A percentile compares a stretch with the other conserved stretches of the same genome.
Evolutionary conservation across 2,797 vertebrate genomes (phyloP).

Genomic region (Schizothorax lantsangensis): DNA sequence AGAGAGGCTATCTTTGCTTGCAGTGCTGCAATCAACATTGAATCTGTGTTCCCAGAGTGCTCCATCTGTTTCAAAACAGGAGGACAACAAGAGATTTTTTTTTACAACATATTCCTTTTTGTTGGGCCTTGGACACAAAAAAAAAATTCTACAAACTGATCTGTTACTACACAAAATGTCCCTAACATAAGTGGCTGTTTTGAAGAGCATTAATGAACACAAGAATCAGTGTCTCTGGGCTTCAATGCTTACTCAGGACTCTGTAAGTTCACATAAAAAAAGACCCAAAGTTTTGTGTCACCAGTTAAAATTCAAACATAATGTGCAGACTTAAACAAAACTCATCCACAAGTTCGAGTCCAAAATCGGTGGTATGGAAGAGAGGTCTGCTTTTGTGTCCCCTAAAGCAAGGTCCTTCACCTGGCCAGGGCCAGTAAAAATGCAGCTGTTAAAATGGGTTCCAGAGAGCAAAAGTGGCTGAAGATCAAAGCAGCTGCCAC

Average conservation of each 20-base stretch:
- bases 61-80: conserved; percentile 68
- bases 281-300: not conserved
- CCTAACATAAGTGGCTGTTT: conserved; percentile 12
- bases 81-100: conserved; percentile 13
- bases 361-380: conserved; percentile 8
- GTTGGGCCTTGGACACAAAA: not conserved
- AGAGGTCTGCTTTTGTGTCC: conserved; percentile 43
- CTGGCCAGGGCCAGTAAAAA: conserved; percentile 54
- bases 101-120: conserved; percentile 38
- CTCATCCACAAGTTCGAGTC: not conserved
- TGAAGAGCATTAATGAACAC: conserved; percentile 23
- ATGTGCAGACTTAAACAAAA: conserved; percentile 5
- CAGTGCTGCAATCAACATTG: conserved; percentile 84
- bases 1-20: conserved; percentile 91
- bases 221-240: not conserved
- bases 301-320: conserved; percentile 48
- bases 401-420: conserved; percentile 59
- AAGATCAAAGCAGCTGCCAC: conserved; percentile 62
- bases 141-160: conserved; percentile 33
- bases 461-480: conserved; percentile 61
- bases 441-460: conserved; percentile 60
- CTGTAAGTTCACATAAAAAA: conserved; percentile 18
- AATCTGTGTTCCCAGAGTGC: conserved; percentile 74
- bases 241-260: not conserved
- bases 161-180: not conserved